Evolutionary conservation across 1,140 invertebrate genomes (phyloP).

Genomic region (Hyles euphorbiae): DNA sequence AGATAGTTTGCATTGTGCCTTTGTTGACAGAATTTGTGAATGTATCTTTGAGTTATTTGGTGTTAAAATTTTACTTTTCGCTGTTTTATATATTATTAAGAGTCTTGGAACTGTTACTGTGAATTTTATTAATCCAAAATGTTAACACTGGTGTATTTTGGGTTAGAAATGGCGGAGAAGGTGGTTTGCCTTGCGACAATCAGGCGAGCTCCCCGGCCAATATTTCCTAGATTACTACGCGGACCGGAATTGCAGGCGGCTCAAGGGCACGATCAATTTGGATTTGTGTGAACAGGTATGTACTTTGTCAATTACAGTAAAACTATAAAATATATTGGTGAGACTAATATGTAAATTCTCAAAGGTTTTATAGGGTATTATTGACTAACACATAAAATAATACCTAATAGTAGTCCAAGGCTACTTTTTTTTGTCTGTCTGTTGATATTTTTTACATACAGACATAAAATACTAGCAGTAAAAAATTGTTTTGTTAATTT

Average conservation of each 20-base stretch:
- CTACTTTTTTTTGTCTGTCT: no score
- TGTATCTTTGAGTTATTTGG: conserved; percentile 8
- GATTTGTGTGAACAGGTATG: conserved; percentile 95
- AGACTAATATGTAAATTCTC: no score
- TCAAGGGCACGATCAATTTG: conserved; percentile 94
- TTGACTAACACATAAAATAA: no score
- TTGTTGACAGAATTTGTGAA: conserved; percentile 47
- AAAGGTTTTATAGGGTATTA: no score
- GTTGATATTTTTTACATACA: no score
- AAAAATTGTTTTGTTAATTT: no score
- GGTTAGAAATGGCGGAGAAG: conserved; percentile 93
- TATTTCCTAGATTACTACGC: conserved; percentile 96
- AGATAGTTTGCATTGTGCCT: conserved; percentile 32
- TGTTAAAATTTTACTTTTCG: no score
- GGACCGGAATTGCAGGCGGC: conserved; percentile 88
- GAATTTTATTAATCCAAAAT: conserved; percentile 2
- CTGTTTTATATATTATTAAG: no score
- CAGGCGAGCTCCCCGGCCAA: conserved; percentile 93
- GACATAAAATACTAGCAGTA: no score
- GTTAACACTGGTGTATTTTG: conserved; percentile 19
- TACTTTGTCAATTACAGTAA: conserved; percentile 5
- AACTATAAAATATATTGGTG: no score
- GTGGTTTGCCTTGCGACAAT: conserved; percentile 94
- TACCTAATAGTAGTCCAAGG: no score
- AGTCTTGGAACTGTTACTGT: no score